phyloP scores from a whole-genome alignment of 2,113 vertebrate genomes.

The Calypte anna region DNA sequence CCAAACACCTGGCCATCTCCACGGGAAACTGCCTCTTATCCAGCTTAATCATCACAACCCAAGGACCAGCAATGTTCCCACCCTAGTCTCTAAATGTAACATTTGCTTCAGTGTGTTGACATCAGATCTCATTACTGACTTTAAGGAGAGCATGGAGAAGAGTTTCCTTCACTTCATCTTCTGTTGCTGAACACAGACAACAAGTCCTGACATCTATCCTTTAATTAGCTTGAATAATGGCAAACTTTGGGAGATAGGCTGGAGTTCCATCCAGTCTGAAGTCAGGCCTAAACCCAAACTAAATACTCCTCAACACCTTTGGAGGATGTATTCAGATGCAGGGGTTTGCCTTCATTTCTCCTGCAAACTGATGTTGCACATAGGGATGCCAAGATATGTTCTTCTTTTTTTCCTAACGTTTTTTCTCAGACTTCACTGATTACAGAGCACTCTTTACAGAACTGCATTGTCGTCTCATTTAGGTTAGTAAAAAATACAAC shows the following conservation, averaged over 20 bases:
- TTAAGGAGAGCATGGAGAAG: neutral
- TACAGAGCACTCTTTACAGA: neutral
- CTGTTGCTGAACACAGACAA: neutral
- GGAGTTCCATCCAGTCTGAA: neutral
- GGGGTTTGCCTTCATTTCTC: neutral
- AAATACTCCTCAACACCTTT: constrained; percentile 18
- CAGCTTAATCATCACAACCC: neutral
- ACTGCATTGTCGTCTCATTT: neutral
- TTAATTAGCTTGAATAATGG: neutral
- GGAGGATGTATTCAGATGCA: neutral
- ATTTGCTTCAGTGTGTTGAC: neutral
- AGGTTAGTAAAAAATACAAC: neutral
- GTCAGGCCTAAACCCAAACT: constrained; percentile 10
- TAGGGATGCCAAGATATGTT: neutral
- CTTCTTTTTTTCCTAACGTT: neutral
- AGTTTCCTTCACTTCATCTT: neutral
- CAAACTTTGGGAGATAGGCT: neutral
- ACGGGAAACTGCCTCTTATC: neutral
- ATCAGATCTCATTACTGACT: neutral
- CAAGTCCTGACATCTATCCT: neutral
- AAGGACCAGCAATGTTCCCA: neutral
- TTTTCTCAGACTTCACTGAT: neutral
- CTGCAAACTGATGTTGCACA: neutral
- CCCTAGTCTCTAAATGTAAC: neutral
- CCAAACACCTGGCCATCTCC: neutral